These are phyloP conservation scores for Chymomyza costata DNA, from an alignment of 1,140 invertebrate species.

Conservation along the genomic window DNA sequence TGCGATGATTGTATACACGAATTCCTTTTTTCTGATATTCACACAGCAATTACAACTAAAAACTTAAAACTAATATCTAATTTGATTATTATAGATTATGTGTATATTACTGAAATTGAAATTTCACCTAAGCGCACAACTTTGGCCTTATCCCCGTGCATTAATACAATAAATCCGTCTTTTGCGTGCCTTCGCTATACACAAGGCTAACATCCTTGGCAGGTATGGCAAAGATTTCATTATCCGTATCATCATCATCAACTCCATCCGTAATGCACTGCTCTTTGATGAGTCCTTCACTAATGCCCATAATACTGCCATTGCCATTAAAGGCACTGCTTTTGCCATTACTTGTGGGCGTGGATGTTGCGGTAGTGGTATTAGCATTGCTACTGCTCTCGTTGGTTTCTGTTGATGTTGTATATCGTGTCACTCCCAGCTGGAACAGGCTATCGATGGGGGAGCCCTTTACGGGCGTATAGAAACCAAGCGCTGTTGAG, in stretches of 20 bases:
- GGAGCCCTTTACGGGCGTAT: constrained; percentile 79
- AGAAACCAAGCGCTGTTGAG: constrained; percentile 77
- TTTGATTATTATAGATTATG: constrained; percentile 9
- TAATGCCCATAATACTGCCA: constrained; percentile 45
- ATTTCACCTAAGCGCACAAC: constrained; percentile 44
- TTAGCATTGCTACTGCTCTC: constrained; percentile 26
- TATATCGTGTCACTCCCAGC: constrained; percentile 79
- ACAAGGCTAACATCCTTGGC: constrained; percentile 78
- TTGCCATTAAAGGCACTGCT: constrained; percentile 40
- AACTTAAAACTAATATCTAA: constrained; percentile 61
- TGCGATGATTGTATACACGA: constrained; percentile 18
- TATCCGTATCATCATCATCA: constrained; percentile 21
- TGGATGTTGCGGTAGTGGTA: constrained; percentile 15
- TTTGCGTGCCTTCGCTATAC: constrained; percentile 79
- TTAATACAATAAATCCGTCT: constrained; percentile 81
- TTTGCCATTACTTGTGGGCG: constrained; percentile 48
- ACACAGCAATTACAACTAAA: constrained; percentile 31
- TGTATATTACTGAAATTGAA: constrained; percentile 32
- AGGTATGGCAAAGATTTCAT: constrained; percentile 77
- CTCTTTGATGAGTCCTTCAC: constrained; percentile 47
- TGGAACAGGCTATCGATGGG: constrained; percentile 79
- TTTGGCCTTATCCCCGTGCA: constrained; percentile 16
- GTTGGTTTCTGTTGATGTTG: constrained; percentile 40
- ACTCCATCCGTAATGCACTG: constrained; percentile 28
- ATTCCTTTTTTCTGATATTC: constrained; percentile 17